Conservation (phyloP, 2,888 invertebrate species). For the Embidobia sp. region DNA sequence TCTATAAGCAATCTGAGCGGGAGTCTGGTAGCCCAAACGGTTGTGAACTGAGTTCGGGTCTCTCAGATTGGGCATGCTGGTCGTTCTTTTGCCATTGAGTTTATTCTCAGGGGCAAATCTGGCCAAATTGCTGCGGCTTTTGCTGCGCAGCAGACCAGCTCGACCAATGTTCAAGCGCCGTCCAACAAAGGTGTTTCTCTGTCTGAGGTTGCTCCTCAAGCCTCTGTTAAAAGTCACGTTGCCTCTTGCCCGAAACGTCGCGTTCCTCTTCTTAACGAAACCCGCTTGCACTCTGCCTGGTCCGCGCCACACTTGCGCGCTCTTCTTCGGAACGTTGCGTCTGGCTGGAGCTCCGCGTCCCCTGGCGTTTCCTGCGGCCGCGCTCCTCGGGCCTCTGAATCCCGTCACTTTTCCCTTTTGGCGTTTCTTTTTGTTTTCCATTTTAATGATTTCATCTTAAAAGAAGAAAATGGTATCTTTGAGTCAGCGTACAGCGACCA, state of each 20-base stretch:
- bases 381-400: conserved; percentile 61
- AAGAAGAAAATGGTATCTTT: conserved; percentile 78
- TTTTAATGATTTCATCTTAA: conserved; percentile 81
- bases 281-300: conserved; percentile 71
- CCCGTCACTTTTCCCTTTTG: conserved; percentile 74
- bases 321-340: conserved; percentile 36
- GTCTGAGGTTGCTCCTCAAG: conserved; percentile 64
- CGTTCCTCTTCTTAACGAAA: conserved; percentile 68
- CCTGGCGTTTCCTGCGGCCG: conserved; percentile 56
- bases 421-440: conserved; percentile 80
- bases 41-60: conserved; percentile 79
- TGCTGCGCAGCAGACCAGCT: conserved; percentile 74
- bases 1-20: conserved; percentile 78
- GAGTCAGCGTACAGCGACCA: conserved; percentile 72
- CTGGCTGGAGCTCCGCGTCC: conserved; percentile 51
- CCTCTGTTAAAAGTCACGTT: conserved; percentile 71
- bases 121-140: conserved; percentile 74
- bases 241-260: conserved; percentile 71
- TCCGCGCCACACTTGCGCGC: conserved; percentile 52
- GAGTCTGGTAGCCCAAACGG: conserved; percentile 79
- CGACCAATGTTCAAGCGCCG: conserved; percentile 67
- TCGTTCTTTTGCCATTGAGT: conserved; percentile 73
- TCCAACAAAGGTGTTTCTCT: conserved; percentile 68
- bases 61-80: conserved; percentile 76
- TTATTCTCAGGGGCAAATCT: conserved; percentile 71